A percentile compares a stretch with the other conserved stretches of the same genome.
Evolutionary conservation across 2,113 vertebrate genomes (phyloP).

Genomic region (Sinocyclocheilus grahami): DNA sequence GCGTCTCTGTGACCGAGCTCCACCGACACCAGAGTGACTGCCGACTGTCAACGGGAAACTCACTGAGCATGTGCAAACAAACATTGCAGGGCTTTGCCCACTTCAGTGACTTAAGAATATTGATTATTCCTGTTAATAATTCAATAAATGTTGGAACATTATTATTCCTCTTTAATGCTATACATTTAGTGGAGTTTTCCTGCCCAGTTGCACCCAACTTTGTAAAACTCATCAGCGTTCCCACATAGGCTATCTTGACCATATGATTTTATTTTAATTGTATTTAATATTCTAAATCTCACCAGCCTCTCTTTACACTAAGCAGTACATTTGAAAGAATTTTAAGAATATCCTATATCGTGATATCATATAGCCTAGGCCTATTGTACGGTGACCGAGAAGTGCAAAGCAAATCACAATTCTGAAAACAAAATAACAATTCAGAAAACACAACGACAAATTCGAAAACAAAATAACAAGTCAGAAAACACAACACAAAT

Average conservation of each 20-base stretch:
- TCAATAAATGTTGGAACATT: not conserved
- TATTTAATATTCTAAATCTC: not conserved
- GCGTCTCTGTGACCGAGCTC: constrained; percentile 71
- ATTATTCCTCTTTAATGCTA: not conserved
- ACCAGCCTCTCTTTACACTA: not conserved
- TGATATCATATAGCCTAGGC: not conserved
- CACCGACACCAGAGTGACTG: constrained; percentile 74
- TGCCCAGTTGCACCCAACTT: not conserved
- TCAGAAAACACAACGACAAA: too few species aligned
- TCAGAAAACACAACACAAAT: too few species aligned
- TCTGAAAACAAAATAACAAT: too few species aligned
- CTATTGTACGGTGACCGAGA: too few species aligned
- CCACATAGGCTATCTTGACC: not conserved
- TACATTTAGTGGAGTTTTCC: not conserved
- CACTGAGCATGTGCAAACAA: constrained; percentile 57
- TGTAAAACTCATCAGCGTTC: not conserved
- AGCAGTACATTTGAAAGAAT: not conserved
- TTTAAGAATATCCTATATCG: not conserved
- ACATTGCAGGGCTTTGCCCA: constrained; percentile 3
- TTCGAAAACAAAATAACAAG: too few species aligned
- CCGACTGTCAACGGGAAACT: constrained; percentile 63
- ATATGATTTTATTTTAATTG: not conserved
- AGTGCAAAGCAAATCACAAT: too few species aligned
- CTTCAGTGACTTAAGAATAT: not conserved
- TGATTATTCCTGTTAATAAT: not conserved